Evolutionary conservation across 1,140 invertebrate species (phyloP), one percentile per base, ranked within the genome.

Genomic region (Drosophila subobscura): DNA sequence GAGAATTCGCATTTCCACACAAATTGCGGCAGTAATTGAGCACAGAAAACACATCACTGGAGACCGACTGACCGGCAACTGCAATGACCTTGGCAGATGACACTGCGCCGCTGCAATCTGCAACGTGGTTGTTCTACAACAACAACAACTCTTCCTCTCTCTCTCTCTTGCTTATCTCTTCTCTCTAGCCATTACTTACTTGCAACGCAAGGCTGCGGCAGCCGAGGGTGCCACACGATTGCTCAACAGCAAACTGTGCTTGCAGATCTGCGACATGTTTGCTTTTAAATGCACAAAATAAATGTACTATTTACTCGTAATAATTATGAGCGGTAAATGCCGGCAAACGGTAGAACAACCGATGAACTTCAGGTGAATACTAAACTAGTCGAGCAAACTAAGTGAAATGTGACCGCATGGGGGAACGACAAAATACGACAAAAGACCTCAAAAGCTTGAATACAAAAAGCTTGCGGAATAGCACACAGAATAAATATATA

Each of bases 51-150:
- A 53, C 14, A 46, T 16, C 25, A 27, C 25, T 27, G 33, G 33
- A 47, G 44, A 33, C 52, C 42, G 60, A 33, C 52, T 40, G 60
- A 74, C 77, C 78, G 77, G 84, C 78, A 76, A 57, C 71, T 79
- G 71, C 49, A 76, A 79, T 88, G 83, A 88, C 83, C 83, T 88
- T 88, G 83, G 51, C 71, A 89, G 83, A 88, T 83, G 83, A 88
- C 83, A 83, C 75, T 72, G 72, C 59, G 64, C 7, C 51, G 81
- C 63, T 58, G 44, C 59, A 37, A 54, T 55, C 16, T 77, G 61
- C 77, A 76, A 84, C 72, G 77, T 84, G 81, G 61, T 67, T 27
- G 7, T 5, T 23, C 33, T 5, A 57, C 20, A 59, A 57, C 22
- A 66, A 66, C 44, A 60, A 49, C 37, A 53, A 54, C 50, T 14